phyloP scores from a whole-genome alignment of 30 jellyfish, hydroid and myxozoan genomes.

The Rhopilema esculentum region DNA sequence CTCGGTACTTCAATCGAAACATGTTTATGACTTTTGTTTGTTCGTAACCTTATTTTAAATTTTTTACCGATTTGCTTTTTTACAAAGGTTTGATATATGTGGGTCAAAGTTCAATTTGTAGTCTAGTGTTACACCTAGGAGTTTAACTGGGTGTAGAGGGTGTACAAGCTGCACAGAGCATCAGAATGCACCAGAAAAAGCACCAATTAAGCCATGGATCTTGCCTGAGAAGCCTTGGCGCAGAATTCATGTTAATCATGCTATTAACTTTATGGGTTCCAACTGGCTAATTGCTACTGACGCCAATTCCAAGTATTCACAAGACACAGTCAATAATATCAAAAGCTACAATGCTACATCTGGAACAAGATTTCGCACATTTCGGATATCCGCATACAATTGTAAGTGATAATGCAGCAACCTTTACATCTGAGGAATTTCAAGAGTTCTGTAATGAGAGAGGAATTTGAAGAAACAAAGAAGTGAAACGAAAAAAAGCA shows the following conservation, averaged over 20 bases:
- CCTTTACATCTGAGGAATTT: slow-evolving; percentile 59
- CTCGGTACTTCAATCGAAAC: too few relatives aligned
- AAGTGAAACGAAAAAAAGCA: slow-evolving; percentile 16
- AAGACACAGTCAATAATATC: slow-evolving; percentile 29
- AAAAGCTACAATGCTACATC: slow-evolving; percentile 44
- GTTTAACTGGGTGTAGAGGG: too few relatives aligned
- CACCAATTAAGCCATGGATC: slow-evolving; percentile 26
- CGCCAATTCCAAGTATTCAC: slow-evolving; percentile 16
- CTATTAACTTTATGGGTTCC: not conserved
- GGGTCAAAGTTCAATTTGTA: too few relatives aligned
- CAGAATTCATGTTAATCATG: slow-evolving; percentile 28
- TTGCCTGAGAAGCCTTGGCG: slow-evolving; percentile 50
- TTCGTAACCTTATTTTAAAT: too few relatives aligned
- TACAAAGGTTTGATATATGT: too few relatives aligned
- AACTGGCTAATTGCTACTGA: not conserved
- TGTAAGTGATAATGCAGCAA: slow-evolving; percentile 42
- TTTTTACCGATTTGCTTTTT: too few relatives aligned
- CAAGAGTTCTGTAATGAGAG: slow-evolving; percentile 53
- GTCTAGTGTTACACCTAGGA: too few relatives aligned
- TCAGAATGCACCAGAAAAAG: slow-evolving; percentile 23
- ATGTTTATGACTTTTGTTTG: too few relatives aligned
- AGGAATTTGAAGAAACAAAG: slow-evolving; percentile 27
- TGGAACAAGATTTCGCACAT: slow-evolving; percentile 48
- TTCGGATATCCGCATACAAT: slow-evolving; percentile 56
- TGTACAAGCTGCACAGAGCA: slow-evolving; percentile 54